Conservation (phyloP, 2,888 invertebrate species). For the Phortica okadai region DNA sequence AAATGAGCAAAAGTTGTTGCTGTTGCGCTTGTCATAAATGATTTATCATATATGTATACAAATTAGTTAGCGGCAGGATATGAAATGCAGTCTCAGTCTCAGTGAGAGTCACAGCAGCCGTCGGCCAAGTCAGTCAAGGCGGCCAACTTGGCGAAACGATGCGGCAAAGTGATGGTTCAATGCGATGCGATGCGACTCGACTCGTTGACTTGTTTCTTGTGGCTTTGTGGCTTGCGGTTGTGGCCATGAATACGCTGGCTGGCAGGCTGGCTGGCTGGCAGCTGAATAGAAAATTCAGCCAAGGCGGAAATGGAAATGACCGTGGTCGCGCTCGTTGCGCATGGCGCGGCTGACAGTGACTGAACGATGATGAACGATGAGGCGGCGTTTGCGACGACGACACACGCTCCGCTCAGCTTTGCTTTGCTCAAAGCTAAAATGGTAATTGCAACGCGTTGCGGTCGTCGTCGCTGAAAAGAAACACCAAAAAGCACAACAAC, state of each 20-base stretch:
- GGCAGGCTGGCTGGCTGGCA: neutral
- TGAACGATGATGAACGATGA: neutral
- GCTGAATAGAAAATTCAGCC: neutral
- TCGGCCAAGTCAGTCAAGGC: too few species aligned
- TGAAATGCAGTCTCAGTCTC: too few species aligned
- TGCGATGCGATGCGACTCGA: conserved; percentile 40
- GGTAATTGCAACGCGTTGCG: neutral
- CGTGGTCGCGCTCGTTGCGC: neutral
- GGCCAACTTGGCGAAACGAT: too few species aligned
- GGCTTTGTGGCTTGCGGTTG: conserved; percentile 6
- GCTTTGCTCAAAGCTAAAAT: neutral
- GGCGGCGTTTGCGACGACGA: neutral
- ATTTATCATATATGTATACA: conserved; percentile 70
- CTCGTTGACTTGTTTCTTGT: conserved; percentile 23
- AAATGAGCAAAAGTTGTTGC: neutral
- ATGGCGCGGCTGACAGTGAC: conserved; percentile 9
- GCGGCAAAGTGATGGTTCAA: conserved; percentile 42
- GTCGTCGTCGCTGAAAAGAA: neutral
- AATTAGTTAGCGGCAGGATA: conserved; percentile 65
- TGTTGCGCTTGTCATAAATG: conserved; percentile 65
- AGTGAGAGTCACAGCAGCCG: too few species aligned
- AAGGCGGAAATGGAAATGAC: neutral
- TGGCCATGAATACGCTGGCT: neutral
- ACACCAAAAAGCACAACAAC: neutral
- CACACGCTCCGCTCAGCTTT: neutral